phyloP scores from a whole-genome alignment of 2,113 vertebrate genomes.

The Plectropomus leopardus region DNA sequence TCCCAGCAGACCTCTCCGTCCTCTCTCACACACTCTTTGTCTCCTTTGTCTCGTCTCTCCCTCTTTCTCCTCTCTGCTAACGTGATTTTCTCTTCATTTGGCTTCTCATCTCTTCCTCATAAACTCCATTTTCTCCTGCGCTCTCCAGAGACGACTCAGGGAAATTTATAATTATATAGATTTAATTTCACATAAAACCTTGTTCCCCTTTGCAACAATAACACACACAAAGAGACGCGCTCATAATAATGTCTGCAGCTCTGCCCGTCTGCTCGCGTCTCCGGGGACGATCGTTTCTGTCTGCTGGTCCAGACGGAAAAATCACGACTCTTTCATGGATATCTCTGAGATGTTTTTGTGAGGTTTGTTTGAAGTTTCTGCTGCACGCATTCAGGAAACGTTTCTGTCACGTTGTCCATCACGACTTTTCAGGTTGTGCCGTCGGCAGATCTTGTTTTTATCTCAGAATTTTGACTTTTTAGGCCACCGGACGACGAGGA shows the following conservation, averaged over 20 bases:
- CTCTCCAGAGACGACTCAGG: conserved; percentile 29
- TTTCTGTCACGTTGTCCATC: too few relatives aligned
- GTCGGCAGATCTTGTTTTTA: not conserved
- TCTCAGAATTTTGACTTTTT: conserved; percentile 15
- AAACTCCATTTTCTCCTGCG: conserved; percentile 46
- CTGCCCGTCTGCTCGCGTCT: not conserved
- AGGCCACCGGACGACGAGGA: conserved; percentile 11
- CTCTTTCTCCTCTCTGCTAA: conserved; percentile 23
- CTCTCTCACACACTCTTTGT: conserved; percentile 37
- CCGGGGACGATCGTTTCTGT: not conserved
- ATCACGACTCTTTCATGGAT: not conserved
- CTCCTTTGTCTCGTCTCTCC: conserved; percentile 35
- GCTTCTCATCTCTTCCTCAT: conserved; percentile 46
- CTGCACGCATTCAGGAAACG: too few relatives aligned
- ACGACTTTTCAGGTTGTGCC: too few relatives aligned
- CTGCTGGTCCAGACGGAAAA: not conserved
- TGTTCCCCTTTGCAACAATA: not conserved
- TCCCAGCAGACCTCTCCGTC: conserved; percentile 60
- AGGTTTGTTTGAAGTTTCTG: too few relatives aligned
- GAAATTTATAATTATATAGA: conserved; percentile 54
- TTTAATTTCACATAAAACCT: conserved; percentile 41
- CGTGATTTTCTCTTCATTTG: conserved; percentile 59
- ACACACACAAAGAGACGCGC: not conserved
- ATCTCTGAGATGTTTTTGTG: too few relatives aligned
- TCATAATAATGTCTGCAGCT: not conserved